Conservation (phyloP, 23 tunicate species). For the Trididemnum nubilum region DNA sequence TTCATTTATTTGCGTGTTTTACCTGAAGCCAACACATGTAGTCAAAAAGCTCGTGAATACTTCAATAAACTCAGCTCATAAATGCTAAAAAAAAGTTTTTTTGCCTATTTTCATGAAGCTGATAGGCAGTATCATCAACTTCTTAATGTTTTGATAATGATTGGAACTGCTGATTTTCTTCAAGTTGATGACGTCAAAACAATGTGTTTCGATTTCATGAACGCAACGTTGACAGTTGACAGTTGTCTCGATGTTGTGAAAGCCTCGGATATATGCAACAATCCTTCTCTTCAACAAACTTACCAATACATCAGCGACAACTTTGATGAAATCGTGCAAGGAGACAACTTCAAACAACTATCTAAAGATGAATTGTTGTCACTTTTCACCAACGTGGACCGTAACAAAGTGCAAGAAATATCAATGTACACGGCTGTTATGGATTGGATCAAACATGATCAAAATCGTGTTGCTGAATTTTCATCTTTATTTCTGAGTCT, state of each 20-base stretch:
- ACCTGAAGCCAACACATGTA: no score
- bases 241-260: neutral
- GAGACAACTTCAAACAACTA: neutral
- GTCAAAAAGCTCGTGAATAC: no score
- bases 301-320: neutral
- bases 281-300: neutral
- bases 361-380: neutral
- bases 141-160: no score
- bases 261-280: neutral
- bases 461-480: neutral
- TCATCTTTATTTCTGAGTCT: neutral
- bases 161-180: neutral
- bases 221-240: neutral
- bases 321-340: neutral
- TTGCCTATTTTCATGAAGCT: no score
- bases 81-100: no score
- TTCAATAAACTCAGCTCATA: no score
- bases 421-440: neutral
- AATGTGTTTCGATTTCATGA: neutral
- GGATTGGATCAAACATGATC: constrained; percentile 1
- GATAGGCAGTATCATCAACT: no score
- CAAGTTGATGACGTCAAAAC: neutral
- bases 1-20: no score
- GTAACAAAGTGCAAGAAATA: neutral
- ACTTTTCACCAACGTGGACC: neutral